These are phyloP conservation scores for Malurus melanocephalus DNA, from an alignment of 2,113 vertebrate species.

Conservation along the genomic window DNA sequence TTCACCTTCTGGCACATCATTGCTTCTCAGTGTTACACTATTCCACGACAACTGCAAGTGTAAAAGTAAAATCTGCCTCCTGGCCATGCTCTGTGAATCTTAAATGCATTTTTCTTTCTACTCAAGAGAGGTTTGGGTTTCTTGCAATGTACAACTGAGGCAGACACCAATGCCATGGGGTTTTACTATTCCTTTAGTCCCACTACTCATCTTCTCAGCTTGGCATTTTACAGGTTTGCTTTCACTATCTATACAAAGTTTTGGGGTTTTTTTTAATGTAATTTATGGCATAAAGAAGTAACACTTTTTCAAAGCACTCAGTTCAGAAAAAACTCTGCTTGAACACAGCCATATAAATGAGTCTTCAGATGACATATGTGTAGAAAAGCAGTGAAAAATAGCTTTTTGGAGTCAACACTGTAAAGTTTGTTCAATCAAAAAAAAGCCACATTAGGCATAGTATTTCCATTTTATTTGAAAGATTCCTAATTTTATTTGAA, in stretches of 20 bases:
- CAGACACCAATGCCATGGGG: rapidly evolving
- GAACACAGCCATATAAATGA: not conserved
- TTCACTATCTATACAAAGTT: not conserved
- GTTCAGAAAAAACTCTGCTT: not conserved
- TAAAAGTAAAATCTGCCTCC: not conserved
- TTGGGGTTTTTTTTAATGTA: not conserved
- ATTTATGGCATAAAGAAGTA: not conserved
- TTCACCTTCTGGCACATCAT: not conserved
- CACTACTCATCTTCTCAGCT: rapidly evolving
- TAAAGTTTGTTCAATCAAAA: not conserved
- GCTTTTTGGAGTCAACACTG: not conserved
- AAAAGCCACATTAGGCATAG: not conserved
- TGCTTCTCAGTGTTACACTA: not conserved
- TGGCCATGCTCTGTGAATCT: not conserved
- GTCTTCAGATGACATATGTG: not conserved
- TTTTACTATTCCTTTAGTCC: not conserved
- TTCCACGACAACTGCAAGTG: not conserved
- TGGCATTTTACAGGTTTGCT: not conserved
- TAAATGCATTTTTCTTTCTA: not conserved
- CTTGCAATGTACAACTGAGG: not conserved
- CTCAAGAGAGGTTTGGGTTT: not conserved
- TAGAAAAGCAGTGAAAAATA: not conserved
- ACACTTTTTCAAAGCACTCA: not conserved
- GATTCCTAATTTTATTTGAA: not conserved
- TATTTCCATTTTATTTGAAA: not conserved